These are phyloP conservation scores for Achatina immaculata DNA, from an alignment of 1,140 invertebrate species.

Conservation along the genomic window DNA sequence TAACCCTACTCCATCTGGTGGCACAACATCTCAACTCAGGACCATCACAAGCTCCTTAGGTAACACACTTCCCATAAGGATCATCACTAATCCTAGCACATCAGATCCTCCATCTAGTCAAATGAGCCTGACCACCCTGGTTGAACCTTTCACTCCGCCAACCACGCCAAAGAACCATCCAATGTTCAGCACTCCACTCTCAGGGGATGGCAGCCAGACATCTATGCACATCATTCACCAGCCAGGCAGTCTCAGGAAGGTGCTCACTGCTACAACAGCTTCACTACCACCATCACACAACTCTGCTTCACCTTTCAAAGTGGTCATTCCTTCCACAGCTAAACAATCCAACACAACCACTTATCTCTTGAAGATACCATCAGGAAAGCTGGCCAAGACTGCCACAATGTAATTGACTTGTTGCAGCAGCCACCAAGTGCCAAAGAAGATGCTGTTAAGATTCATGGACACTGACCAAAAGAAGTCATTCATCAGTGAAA, in stretches of 20 bases:
- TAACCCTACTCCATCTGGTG: not conserved
- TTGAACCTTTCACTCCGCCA: conserved; percentile 16
- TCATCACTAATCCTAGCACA: conserved; percentile 1
- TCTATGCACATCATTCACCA: conserved; percentile 2
- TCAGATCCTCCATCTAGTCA: not conserved
- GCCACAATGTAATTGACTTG: conserved; percentile 15
- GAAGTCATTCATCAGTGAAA: too few species aligned
- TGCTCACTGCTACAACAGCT: not conserved
- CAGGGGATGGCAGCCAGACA: not conserved
- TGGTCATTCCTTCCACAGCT: conserved; percentile 1
- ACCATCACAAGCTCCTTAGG: not conserved
- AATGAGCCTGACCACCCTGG: not conserved
- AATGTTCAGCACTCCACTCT: not conserved
- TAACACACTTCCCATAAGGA: conserved; percentile 12
- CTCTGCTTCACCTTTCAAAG: conserved; percentile 31
- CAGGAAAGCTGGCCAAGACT: conserved; percentile 9
- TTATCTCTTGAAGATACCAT: conserved; percentile 15
- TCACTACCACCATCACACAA: conserved; percentile 21
- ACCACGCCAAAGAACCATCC: conserved; percentile 2
- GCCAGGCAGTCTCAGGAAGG: conserved; percentile 18
- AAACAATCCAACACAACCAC: not conserved
- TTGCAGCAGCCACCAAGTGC: too few species aligned
- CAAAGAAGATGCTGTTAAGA: too few species aligned
- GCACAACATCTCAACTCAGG: not conserved
- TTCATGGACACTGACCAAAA: too few species aligned